Evolutionary conservation across 1,140 invertebrate species (phyloP).

Genomic region (Aphelinus atriplicis): DNA sequence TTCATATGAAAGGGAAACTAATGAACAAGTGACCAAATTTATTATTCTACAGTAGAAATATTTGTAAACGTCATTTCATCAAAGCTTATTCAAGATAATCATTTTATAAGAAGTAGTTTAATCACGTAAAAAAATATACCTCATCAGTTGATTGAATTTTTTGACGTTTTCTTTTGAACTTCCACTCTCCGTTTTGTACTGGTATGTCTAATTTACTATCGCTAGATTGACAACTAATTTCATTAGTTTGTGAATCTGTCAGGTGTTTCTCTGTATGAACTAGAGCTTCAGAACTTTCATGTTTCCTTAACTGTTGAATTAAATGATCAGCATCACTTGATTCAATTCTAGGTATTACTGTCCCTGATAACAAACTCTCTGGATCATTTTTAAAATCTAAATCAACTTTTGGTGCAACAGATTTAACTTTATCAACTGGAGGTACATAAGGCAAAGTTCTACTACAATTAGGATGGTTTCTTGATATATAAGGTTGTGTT

Average conservation of each 20-base stretch:
- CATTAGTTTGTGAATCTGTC: too few species aligned
- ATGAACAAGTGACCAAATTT: too few species aligned
- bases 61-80: too few species aligned
- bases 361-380: not conserved
- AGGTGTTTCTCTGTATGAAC: too few species aligned
- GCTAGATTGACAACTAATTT: too few species aligned
- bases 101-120: not conserved
- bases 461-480: slow-evolving; percentile 24
- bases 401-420: not conserved
- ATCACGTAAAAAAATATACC: not conserved
- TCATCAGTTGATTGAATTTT: not conserved
- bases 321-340: slow-evolving; percentile 9
- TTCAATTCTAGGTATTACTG: not conserved
- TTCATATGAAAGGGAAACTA: too few species aligned
- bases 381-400: not conserved
- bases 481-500: slow-evolving; percentile 20
- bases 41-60: too few species aligned
- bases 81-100: not conserved
- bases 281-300: slow-evolving; percentile 6
- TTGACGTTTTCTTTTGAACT: slow-evolving; percentile 36
- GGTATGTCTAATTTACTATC: not conserved
- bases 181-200: slow-evolving; percentile 35
- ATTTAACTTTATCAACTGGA: slow-evolving; percentile 1
- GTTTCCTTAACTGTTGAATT: not conserved
- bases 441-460: slow-evolving; percentile 31